Evolutionary conservation across 2,888 invertebrate species (phyloP).

Genomic region (Andricus quercusramuli): DNA sequence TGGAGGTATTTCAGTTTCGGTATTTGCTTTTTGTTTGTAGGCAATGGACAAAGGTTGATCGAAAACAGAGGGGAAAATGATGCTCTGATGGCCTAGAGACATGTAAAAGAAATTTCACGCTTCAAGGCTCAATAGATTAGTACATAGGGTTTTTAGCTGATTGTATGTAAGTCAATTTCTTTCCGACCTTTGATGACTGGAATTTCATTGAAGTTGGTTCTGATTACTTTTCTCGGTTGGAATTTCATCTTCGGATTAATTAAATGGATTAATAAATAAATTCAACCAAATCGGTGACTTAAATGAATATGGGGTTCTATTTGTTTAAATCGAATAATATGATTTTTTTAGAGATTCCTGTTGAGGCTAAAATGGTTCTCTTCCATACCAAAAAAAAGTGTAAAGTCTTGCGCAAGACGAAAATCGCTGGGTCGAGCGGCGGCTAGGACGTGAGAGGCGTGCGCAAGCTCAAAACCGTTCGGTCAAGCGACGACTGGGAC

Average conservation of each 20-base stretch:
- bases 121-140: slow-evolving; percentile 13
- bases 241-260: not conserved
- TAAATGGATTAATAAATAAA: too few relatives aligned
- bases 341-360: too few relatives aligned
- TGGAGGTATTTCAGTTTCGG: slow-evolving; percentile 21
- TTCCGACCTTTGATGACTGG: not conserved
- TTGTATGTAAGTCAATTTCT: not conserved
- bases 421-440: too few relatives aligned
- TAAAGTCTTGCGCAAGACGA: too few relatives aligned
- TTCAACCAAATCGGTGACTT: too few relatives aligned
- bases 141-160: slow-evolving; percentile 3
- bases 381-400: too few relatives aligned
- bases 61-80: slow-evolving; percentile 35
- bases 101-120: slow-evolving; percentile 34
- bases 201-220: slow-evolving; percentile 17
- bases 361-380: too few relatives aligned
- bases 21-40: slow-evolving; percentile 36
- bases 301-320: not conserved
- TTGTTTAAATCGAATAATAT: not conserved
- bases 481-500: too few relatives aligned
- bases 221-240: not conserved
- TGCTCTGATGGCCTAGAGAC: slow-evolving; percentile 13
- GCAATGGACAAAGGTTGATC: slow-evolving; percentile 36
- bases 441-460: too few relatives aligned
- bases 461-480: too few relatives aligned